phyloP scores from a whole-genome alignment of 2,797 vertebrate species.

The Bradypodion pumilum region DNA sequence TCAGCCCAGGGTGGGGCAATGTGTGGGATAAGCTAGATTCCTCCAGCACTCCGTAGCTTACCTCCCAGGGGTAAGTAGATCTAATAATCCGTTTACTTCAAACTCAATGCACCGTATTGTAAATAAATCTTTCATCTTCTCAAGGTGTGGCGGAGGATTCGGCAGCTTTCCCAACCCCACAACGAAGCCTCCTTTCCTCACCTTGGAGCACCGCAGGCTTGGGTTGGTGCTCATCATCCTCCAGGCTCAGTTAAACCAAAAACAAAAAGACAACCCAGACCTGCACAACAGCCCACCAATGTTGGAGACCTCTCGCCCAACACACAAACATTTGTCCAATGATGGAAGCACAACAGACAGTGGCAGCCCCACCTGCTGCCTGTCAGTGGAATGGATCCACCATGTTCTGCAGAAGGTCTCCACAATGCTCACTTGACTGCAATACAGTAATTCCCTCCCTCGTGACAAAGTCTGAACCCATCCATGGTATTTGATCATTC shows the following conservation, averaged over 20 bases:
- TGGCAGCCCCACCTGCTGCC: not conserved
- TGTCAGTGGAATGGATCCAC: rapidly evolving
- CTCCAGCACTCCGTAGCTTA: not conserved
- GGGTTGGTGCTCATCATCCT: not conserved
- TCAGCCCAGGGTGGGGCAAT: slow-evolving; percentile 41
- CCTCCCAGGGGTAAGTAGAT: slow-evolving; percentile 41
- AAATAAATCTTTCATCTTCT: slow-evolving; percentile 33
- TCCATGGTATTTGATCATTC: not conserved
- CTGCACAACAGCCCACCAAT: not conserved
- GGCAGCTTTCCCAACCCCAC: slow-evolving; percentile 1
- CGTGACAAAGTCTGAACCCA: no score
- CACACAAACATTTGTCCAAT: not conserved
- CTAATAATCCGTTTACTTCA: slow-evolving; percentile 35
- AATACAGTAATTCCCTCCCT: not conserved
- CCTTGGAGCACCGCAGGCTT: not conserved
- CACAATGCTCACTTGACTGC: not conserved
- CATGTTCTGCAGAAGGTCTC: no score
- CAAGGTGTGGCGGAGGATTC: slow-evolving; percentile 1
- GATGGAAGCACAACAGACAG: no score
- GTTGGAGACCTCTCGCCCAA: not conserved
- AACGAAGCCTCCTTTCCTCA: slow-evolving; percentile 1
- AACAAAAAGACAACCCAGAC: no score
- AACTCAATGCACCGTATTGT: slow-evolving; percentile 8
- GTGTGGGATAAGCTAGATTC: not conserved
- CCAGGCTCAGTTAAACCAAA: not conserved